Evolutionary conservation across 2,113 vertebrate species (phyloP).

Genomic region (Melanerpes aurifrons): DNA sequence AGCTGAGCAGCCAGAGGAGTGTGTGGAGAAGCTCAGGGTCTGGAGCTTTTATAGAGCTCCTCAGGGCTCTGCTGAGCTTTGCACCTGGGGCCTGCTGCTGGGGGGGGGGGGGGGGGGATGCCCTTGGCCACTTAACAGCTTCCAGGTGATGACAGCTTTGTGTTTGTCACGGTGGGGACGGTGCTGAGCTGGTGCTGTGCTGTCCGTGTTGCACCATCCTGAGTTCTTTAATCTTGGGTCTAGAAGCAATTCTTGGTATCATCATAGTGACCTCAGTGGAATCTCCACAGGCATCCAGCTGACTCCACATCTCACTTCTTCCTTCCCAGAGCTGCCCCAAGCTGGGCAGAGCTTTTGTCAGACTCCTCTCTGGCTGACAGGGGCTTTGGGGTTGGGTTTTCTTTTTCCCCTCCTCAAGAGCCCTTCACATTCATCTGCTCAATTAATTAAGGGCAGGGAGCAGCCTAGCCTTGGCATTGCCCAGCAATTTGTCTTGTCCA

Average conservation of each 20-base stretch:
- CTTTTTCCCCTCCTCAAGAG: background rate
- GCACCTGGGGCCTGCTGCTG: rapidly evolving
- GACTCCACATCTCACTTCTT: conserved; percentile 6
- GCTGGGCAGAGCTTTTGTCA: background rate
- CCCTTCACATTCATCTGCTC: background rate
- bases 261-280: conserved; percentile 20
- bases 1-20: background rate
- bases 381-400: background rate
- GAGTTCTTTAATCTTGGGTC: conserved; percentile 37
- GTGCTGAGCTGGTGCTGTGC: background rate
- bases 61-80: background rate
- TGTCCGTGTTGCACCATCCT: background rate
- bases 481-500: background rate
- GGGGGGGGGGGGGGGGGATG: background rate
- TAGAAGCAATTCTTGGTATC: background rate
- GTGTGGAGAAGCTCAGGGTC: background rate
- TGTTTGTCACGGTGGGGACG: background rate
- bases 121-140: background rate
- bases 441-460: background rate
- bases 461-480: background rate
- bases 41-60: background rate
- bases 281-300: background rate
- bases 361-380: background rate
- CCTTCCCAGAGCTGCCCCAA: background rate
- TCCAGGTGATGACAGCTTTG: background rate